A percentile compares a stretch with the other conserved stretches of the same genome.
These are phyloP conservation scores for Setipinna tenuifilis DNA, from an alignment of 2,797 vertebrate species.

Conservation along the genomic window DNA sequence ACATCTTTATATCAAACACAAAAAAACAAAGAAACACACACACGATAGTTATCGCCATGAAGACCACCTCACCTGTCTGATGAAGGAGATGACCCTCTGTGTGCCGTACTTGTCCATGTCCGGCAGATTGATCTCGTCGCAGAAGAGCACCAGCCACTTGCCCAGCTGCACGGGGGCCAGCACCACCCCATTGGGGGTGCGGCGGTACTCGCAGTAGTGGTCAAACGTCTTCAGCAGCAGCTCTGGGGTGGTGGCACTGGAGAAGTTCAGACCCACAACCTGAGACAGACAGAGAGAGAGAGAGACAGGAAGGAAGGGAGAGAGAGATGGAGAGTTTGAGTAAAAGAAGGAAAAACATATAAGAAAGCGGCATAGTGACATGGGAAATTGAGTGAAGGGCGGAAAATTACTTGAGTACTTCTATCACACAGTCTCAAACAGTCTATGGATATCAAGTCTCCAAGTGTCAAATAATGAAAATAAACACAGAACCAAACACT, in stretches of 20 bases:
- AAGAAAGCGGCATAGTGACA: neutral
- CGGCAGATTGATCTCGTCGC: constrained; percentile 97
- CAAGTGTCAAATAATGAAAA: no score
- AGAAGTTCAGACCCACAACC: constrained; percentile 99
- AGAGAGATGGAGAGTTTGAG: neutral
- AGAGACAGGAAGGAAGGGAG: neutral
- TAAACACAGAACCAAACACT: no score
- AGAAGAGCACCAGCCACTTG: constrained; percentile 98
- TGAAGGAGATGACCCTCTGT: constrained; percentile 98
- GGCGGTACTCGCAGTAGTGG: constrained; percentile 97
- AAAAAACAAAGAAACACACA: neutral
- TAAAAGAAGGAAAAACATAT: neutral
- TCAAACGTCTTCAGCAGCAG: constrained; percentile 97
- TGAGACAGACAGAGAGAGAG: constrained; percentile 51
- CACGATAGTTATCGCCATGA: no score
- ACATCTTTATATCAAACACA: neutral
- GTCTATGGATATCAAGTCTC: no score
- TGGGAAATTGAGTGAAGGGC: no score
- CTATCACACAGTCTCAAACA: no score
- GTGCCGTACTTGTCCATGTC: constrained; percentile 99
- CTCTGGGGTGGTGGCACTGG: constrained; percentile 97
- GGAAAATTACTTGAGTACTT: no score
- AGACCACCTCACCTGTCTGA: constrained; percentile 86
- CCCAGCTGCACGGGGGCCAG: constrained; percentile 94
- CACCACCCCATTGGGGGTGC: constrained; percentile 94